Conservation (phyloP, 2,797 vertebrate genomes). For the Artibeus lituratus region DNA sequence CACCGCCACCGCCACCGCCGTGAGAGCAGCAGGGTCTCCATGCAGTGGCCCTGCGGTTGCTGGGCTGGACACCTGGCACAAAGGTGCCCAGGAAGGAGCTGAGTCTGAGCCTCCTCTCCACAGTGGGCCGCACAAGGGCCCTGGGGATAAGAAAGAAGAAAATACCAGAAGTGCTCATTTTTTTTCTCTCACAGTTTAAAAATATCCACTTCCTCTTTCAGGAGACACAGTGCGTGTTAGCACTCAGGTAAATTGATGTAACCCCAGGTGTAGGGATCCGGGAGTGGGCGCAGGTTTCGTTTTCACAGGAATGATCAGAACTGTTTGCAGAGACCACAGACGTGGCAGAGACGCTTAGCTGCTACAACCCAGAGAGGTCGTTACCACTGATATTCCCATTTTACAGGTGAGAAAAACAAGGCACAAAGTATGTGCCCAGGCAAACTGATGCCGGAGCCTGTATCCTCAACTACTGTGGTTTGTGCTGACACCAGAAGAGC, state of each 20-base stretch:
- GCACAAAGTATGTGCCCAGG: neutral
- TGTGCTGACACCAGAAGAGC: neutral
- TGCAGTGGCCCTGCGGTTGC: neutral
- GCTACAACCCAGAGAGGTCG: neutral
- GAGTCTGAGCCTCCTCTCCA: neutral
- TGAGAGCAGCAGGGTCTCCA: neutral
- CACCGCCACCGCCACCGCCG: neutral
- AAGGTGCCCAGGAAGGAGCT: neutral
- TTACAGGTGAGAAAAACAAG: neutral
- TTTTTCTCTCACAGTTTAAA: neutral
- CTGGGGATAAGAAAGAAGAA: neutral
- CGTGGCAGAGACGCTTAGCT: neutral
- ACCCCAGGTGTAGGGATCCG: neutral
- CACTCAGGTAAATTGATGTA: neutral
- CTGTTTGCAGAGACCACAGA: neutral
- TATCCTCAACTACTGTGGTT: neutral
- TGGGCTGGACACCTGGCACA: neutral
- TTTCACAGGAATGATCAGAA: neutral
- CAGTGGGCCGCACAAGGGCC: neutral
- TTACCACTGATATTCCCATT: neutral
- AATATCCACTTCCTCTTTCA: neutral
- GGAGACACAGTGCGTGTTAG: neutral
- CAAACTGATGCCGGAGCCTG: accelerated
- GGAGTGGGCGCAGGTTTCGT: neutral
- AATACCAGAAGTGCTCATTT: neutral